Evolutionary conservation across 2,113 vertebrate genomes (phyloP).

Genomic region (Pelecanoides urinatrix): DNA sequence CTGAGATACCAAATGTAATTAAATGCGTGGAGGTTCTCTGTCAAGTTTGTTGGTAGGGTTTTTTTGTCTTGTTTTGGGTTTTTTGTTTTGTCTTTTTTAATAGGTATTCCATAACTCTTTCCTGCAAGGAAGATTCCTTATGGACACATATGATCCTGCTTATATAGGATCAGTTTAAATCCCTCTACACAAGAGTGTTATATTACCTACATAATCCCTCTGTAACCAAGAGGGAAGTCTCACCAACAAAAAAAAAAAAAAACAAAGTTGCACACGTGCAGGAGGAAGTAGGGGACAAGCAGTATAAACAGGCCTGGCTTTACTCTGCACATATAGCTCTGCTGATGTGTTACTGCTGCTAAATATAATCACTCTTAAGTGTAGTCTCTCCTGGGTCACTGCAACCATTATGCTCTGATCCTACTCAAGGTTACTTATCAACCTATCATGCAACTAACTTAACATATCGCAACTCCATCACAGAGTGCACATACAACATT

Average conservation of each 20-base stretch:
- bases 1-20: fast-evolving
- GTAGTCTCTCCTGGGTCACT: neutral
- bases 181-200: too few relatives aligned
- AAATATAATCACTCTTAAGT: neutral
- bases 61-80: neutral
- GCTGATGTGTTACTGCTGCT: neutral
- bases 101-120: neutral
- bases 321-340: neutral
- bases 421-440: neutral
- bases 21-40: neutral
- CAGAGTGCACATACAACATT: neutral
- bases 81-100: neutral
- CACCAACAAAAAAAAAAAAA: neutral
- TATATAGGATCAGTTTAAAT: neutral
- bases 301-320: neutral
- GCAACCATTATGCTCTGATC: neutral
- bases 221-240: neutral
- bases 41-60: fast-evolving
- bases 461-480: neutral
- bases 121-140: neutral
- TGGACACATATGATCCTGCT: fast-evolving
- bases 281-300: neutral
- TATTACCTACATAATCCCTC: neutral
- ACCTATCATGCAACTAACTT: neutral
- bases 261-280: fast-evolving